These are phyloP conservation scores for Muscicapa striata DNA, from an alignment of 2,797 vertebrate genomes.

Conservation along the genomic window DNA sequence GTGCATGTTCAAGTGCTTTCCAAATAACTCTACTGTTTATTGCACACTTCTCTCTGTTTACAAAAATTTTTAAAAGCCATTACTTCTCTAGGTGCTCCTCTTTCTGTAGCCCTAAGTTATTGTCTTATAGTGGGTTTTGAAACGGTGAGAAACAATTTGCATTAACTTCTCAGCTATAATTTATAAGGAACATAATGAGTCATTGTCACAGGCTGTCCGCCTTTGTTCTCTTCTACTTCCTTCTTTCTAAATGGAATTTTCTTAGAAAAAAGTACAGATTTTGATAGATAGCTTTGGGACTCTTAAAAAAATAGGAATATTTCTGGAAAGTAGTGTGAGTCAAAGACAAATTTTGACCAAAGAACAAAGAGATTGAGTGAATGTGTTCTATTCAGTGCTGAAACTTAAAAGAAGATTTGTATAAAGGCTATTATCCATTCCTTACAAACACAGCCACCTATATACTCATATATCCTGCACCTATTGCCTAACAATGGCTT, in stretches of 20 bases:
- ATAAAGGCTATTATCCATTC: background rate
- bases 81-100: constrained; percentile 44
- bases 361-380: background rate
- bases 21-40: constrained; percentile 25
- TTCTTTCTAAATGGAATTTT: constrained; percentile 79
- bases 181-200: constrained; percentile 77
- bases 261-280: constrained; percentile 66
- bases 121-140: constrained; percentile 60
- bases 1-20: constrained; percentile 34
- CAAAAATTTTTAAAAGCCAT: background rate
- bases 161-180: constrained; percentile 72
- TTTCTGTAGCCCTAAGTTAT: constrained; percentile 61
- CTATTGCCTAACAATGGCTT: constrained; percentile 26
- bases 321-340: constrained; percentile 56
- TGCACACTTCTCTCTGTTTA: background rate
- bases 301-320: constrained; percentile 36
- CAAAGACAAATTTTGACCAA: constrained; percentile 4
- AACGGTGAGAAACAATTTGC: constrained; percentile 67
- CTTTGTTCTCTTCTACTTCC: constrained; percentile 74
- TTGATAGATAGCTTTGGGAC: constrained; percentile 44
- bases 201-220: constrained; percentile 70
- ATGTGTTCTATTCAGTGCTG: background rate
- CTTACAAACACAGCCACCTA: background rate
- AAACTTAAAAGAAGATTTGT: background rate
- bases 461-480: background rate